phyloP scores from a whole-genome alignment of 2,888 invertebrate genomes.

The Drosophila affinis region DNA sequence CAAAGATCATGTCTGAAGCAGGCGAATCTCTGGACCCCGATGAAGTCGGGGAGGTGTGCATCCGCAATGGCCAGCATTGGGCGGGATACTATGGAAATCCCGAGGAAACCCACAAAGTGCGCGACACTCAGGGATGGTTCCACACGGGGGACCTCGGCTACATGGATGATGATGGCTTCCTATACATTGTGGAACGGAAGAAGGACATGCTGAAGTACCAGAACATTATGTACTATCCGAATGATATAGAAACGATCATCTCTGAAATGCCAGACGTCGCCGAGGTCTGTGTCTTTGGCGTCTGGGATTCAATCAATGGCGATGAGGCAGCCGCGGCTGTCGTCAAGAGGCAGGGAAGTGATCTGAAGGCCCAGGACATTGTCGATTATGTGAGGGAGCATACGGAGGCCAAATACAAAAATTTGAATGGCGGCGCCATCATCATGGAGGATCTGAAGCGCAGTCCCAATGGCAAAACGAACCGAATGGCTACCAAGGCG shows the following conservation, averaged over 20 bases:
- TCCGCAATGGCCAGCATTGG: slow-evolving; percentile 58
- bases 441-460: slow-evolving; percentile 69
- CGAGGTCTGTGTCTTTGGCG: slow-evolving; percentile 74
- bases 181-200: slow-evolving; percentile 73
- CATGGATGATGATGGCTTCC: slow-evolving; percentile 74
- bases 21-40: slow-evolving; percentile 58
- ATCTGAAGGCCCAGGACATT: slow-evolving; percentile 64
- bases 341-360: slow-evolving; percentile 51
- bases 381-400: slow-evolving; percentile 63
- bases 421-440: slow-evolving; percentile 72
- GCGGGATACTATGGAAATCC: slow-evolving; percentile 77
- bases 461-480: slow-evolving; percentile 69
- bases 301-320: slow-evolving; percentile 65
- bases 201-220: slow-evolving; percentile 75
- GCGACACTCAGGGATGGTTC: slow-evolving; percentile 74
- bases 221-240: slow-evolving; percentile 71
- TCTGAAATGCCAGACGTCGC: slow-evolving; percentile 64
- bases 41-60: slow-evolving; percentile 71
- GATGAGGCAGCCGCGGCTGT: slow-evolving; percentile 76
- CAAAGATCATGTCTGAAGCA: slow-evolving; percentile 70
- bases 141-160: slow-evolving; percentile 80
- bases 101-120: slow-evolving; percentile 59
- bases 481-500: slow-evolving; percentile 51
- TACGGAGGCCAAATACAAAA: slow-evolving; percentile 62
- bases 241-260: slow-evolving; percentile 74